phyloP scores from a whole-genome alignment of 2,888 invertebrate genomes.

The Seira musarum region DNA sequence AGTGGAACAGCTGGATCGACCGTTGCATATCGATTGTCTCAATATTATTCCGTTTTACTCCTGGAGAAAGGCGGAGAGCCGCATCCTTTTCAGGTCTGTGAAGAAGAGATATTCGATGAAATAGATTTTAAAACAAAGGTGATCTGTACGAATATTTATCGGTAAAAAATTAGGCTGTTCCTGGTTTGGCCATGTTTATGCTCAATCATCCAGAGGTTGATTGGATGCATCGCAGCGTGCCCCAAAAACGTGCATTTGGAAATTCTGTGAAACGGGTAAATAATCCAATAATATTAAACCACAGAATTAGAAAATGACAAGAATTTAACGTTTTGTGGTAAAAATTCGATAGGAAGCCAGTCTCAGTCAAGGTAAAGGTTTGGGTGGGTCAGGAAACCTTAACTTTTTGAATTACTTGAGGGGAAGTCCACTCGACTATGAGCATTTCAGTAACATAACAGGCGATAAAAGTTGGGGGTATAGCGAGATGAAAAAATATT shows the following conservation, averaged over 20 bases:
- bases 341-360: constrained; percentile 34
- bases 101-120: too few relatives aligned
- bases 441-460: constrained; percentile 53
- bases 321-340: constrained; percentile 9
- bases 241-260: constrained; percentile 44
- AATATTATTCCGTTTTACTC: constrained; percentile 26
- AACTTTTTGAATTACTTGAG: constrained; percentile 51
- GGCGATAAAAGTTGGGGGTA: constrained; percentile 50
- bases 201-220: constrained; percentile 72
- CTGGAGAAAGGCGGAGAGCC: constrained; percentile 71
- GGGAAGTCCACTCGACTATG: constrained; percentile 50
- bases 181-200: constrained; percentile 72
- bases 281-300: not conserved
- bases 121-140: too few relatives aligned
- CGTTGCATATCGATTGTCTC: constrained; percentile 33
- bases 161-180: too few relatives aligned
- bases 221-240: constrained; percentile 71
- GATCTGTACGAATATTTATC: constrained; percentile 64
- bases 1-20: constrained; percentile 41
- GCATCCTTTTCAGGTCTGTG: constrained; percentile 68
- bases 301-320: not conserved
- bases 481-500: constrained; percentile 40
- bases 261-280: constrained; percentile 32
- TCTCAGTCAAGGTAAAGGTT: constrained; percentile 43
- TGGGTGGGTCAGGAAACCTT: constrained; percentile 55